Conservation (phyloP, 2,888 invertebrate genomes). For the Ectemnius lituratus region DNA sequence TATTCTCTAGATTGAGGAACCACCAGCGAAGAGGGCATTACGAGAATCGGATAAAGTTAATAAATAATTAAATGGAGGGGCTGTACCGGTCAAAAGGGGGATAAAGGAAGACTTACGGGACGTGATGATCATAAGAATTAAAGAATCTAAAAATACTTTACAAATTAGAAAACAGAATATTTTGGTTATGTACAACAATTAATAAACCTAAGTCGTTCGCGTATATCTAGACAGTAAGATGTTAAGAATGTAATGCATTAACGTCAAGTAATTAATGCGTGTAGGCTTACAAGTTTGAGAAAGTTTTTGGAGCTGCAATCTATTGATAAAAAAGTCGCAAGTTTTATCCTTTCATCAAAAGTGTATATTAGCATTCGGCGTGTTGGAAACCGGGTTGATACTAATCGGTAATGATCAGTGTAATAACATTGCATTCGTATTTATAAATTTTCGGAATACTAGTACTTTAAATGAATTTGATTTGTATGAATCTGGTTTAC, state of each 20-base stretch:
- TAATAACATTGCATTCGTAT: no score
- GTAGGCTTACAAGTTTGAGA: constrained; percentile 55
- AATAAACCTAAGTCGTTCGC: constrained; percentile 75
- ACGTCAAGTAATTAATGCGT: constrained; percentile 62
- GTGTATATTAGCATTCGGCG: not conserved
- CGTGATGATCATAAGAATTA: constrained; percentile 65
- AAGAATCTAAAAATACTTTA: constrained; percentile 71
- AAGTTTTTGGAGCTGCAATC: constrained; percentile 36
- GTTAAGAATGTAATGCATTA: constrained; percentile 69
- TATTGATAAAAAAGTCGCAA: constrained; percentile 35
- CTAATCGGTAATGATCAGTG: no score
- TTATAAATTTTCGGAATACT: no score
- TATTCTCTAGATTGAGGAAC: constrained; percentile 72
- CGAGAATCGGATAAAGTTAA: constrained; percentile 75
- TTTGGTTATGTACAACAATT: constrained; percentile 77
- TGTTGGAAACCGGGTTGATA: not conserved
- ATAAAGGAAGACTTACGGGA: constrained; percentile 60
- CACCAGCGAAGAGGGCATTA: constrained; percentile 75
- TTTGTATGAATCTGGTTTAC: constrained; percentile 1
- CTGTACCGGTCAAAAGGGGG: constrained; percentile 48
- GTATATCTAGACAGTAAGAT: constrained; percentile 73
- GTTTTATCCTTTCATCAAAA: not conserved
- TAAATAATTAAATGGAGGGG: constrained; percentile 73
- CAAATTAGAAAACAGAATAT: constrained; percentile 77
- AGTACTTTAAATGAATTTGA: no score